phyloP scores from a whole-genome alignment of 1,140 invertebrate genomes.

The Periplaneta americana region DNA sequence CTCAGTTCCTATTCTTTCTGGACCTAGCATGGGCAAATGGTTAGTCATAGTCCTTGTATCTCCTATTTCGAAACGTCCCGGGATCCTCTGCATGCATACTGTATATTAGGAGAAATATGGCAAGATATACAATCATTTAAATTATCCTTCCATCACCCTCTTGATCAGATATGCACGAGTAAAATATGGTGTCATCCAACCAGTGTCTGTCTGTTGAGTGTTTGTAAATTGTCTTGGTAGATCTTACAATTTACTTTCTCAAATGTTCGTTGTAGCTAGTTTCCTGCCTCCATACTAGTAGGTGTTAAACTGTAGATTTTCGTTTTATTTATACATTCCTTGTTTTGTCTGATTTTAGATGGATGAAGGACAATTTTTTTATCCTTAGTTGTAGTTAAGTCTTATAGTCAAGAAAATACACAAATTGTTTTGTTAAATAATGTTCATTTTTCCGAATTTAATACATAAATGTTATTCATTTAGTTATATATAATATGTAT shows the following conservation, averaged over 20 bases:
- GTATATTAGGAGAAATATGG: neutral
- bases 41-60: neutral
- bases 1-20: neutral
- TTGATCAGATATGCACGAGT: neutral
- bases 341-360: neutral
- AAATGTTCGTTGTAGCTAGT: neutral
- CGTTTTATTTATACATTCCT: too few relatives aligned
- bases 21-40: neutral
- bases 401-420: too few relatives aligned
- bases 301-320: neutral
- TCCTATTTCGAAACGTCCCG: neutral
- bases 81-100: neutral
- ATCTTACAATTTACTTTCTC: neutral
- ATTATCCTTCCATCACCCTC: neutral
- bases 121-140: neutral
- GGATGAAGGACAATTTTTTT: too few relatives aligned
- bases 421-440: too few relatives aligned
- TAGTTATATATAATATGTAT: too few relatives aligned
- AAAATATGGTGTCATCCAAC: neutral
- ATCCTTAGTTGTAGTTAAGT: too few relatives aligned
- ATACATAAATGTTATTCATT: too few relatives aligned
- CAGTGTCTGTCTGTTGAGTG: neutral
- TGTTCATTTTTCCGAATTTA: too few relatives aligned
- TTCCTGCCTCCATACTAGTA: neutral
- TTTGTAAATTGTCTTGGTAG: neutral